A percentile compares a stretch with the other conserved stretches of the same genome.
phyloP scores from a whole-genome alignment of 2,888 invertebrate genomes.

The Tetranychus piercei region DNA sequence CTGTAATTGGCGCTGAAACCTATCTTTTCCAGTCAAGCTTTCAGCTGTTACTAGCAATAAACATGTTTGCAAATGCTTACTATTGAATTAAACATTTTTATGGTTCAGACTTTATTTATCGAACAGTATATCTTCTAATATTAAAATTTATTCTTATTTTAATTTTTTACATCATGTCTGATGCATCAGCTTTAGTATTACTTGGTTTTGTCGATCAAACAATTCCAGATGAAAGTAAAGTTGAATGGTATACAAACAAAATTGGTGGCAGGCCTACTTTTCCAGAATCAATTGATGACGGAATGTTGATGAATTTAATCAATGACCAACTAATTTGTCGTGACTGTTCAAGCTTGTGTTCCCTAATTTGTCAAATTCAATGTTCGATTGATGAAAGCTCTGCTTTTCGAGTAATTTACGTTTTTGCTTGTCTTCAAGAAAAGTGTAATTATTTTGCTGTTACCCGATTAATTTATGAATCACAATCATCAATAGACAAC shows the following conservation, averaged over 20 bases:
- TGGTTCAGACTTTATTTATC: too few species aligned
- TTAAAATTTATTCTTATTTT: too few species aligned
- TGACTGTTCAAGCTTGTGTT: slow-evolving; percentile 2
- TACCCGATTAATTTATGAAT: neutral
- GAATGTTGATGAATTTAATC: neutral
- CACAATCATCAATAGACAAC: neutral
- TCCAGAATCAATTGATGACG: neutral
- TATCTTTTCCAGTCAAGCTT: too few species aligned
- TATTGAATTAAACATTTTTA: too few species aligned
- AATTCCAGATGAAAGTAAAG: neutral
- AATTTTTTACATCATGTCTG: neutral
- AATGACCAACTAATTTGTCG: slow-evolving; percentile 13
- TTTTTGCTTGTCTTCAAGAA: slow-evolving; percentile 17
- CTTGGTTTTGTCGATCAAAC: neutral
- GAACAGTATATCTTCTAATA: too few species aligned
- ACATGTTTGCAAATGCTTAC: too few species aligned
- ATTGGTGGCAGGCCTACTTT: slow-evolving; percentile 19
- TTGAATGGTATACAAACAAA: slow-evolving; percentile 15
- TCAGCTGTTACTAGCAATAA: too few species aligned
- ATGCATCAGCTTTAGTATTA: neutral
- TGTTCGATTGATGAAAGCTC: slow-evolving; percentile 18
- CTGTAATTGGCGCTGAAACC: too few species aligned
- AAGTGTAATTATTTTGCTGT: slow-evolving; percentile 13
- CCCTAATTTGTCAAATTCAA: slow-evolving; percentile 18
- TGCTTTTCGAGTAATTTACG: slow-evolving; percentile 17